Evolutionary conservation across 2,113 vertebrate species (phyloP), one percentile per base, ranked within the genome.

Genomic region (Ameiurus melas): DNA sequence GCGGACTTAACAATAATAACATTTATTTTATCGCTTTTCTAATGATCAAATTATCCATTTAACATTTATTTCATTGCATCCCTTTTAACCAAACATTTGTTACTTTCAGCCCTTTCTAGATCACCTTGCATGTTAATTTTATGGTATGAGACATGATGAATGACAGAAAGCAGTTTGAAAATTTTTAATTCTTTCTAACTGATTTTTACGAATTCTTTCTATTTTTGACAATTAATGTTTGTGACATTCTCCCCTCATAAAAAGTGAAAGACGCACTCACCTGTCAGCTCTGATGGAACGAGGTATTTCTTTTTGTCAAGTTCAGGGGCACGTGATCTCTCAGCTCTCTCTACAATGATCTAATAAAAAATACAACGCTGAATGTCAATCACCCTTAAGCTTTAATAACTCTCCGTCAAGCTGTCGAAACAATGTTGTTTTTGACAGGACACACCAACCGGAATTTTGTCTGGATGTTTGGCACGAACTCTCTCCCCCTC

Each of bases 271-370:
- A 27, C 43, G 73, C 5, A 91, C 87, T 96, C 93, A 99, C 98
- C 98, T 91, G 98, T 99, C 92, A 99, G 96, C 92, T 99, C 98
- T 43, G 98, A 98, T 91, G 98, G 98, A 90, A 99, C 98, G 0
- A 99, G 94, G 77, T 98, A 99, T 95, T 99, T 99, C 95, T 98
- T 97, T 94, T 99, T 99, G 94, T 99, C 98, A 93, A 99, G 93
- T 64, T 99, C 97, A 16, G 98, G 98, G 83, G 97, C 98, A 92
- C 97, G 96, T 90, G 98, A 98, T 94, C 98, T 97, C 0, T 95
- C 93, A 64, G 97, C 96, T 93, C 97, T 97, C 92, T 99, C 98
- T 91, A 99, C 97, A 0, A 99, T 99, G 89, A 99, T 98, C 98
- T 99, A 90, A 75, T 80, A 68, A n/a, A 87, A 80, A 75, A 20